A percentile compares a stretch with the other conserved stretches of the same genome.
These are phyloP conservation scores for Acyrthosiphon pisum DNA, from an alignment of 1,140 invertebrate genomes.

Conservation along the genomic window DNA sequence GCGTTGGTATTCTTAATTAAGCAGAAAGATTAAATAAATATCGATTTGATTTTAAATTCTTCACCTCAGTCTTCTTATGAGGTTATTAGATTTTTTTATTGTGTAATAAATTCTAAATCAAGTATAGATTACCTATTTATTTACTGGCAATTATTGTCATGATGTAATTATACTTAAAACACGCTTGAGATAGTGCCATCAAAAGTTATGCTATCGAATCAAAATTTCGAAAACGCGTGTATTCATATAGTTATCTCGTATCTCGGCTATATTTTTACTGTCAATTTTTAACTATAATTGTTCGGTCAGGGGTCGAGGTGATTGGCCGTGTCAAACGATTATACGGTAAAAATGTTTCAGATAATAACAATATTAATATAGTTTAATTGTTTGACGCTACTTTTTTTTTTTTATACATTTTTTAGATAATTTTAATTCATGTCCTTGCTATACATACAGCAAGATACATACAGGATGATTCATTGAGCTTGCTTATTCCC, in stretches of 20 bases:
- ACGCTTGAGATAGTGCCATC: background rate
- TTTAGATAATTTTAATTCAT: constrained; percentile 42
- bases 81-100: background rate
- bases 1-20: background rate
- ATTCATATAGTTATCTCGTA: background rate
- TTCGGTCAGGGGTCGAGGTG: constrained; percentile 35
- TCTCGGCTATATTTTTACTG: constrained; percentile 29
- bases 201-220: background rate
- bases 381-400: background rate
- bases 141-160: background rate
- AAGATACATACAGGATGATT: background rate
- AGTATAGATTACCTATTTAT: background rate
- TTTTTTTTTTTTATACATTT: constrained; percentile 30
- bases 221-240: background rate
- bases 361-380: constrained; percentile 35
- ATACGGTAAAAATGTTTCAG: constrained; percentile 42
- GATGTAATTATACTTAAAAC: background rate
- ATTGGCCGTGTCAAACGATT: background rate
- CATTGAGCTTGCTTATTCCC: too few relatives aligned
- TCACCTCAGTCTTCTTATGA: background rate
- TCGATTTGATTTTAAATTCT: background rate
- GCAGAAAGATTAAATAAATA: background rate
- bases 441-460: background rate
- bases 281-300: constrained; percentile 29
- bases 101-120: background rate